Evolutionary conservation across 2,797 vertebrate genomes (phyloP), one percentile per base, ranked within the genome.

Genomic region (Garrulus glandarius): DNA sequence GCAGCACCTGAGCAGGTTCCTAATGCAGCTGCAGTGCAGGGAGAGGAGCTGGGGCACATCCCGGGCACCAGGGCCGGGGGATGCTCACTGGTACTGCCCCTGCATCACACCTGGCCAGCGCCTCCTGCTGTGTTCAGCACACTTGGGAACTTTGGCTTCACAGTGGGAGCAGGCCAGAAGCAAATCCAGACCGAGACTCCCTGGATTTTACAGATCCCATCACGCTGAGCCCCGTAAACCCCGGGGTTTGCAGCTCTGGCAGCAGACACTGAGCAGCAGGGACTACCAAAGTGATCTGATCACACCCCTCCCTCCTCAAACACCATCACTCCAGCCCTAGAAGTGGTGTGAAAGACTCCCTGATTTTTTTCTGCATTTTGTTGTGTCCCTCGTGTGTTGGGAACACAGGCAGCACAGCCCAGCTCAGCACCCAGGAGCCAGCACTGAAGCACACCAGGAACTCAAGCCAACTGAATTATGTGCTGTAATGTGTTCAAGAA

Each of bases 401-500:
- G 81, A 50, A 20, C 29, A 6, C 70, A n/a, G 50, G 13, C 64
- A 78, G 49, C 37, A 15, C 18, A 63, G 63, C 52, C 84, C 52
- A n/a, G 83, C 60, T n/a, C 70, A 7, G 52, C 32, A 29, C 56
- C 46, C 13, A 11, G 74, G 49, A 94, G 34, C 52, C 76, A 10
- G 76, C 89, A 15, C 60, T 15, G 43, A 85, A 93, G 65, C 53
- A 2, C 78, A 30, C 61, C 12, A 41, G 82, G 75, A 94, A 64
- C 89, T 80, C 91, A 49, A 95, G 82, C 93, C 78, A 84, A 87
- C 37, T 47, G 75, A 81, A 82, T 91, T 94, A 89, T 1, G 16
- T 87, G 81, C 92, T 78, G 77, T 82, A 87, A 93, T 77, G 90
- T 84, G 91, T 64, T 94, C 94, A 68, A 95, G 63, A 88, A 94